Conservation (phyloP, 2,797 vertebrate species). For the Acanthornis magna region DNA sequence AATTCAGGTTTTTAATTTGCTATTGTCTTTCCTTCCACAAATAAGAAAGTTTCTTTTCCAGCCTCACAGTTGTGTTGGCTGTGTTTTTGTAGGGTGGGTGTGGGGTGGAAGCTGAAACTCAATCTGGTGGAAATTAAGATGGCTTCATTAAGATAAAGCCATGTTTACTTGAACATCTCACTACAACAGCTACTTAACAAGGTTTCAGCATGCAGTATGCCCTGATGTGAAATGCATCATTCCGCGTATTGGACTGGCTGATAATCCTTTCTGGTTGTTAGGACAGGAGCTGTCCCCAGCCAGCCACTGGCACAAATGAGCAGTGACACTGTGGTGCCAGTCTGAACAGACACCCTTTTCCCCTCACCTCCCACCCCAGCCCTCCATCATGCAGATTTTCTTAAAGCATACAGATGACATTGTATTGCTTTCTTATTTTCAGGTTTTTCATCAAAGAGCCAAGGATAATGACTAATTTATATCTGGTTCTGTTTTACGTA, state of each 20-base stretch:
- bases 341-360: not conserved
- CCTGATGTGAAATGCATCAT: not conserved
- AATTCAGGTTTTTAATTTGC: not conserved
- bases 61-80: not conserved
- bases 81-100: not conserved
- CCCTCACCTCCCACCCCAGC: not conserved
- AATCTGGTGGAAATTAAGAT: not conserved
- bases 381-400: not conserved
- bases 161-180: not conserved
- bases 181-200: not conserved
- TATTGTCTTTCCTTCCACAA: not conserved
- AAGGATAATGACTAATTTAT: constrained; percentile 84
- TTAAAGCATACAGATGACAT: not conserved
- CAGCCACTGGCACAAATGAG: not conserved
- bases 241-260: not conserved
- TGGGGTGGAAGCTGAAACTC: not conserved
- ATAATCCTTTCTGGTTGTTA: accelerated
- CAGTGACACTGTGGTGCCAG: no score
- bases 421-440: constrained; percentile 58
- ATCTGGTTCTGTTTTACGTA: constrained; percentile 89
- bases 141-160: not conserved
- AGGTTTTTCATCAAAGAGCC: constrained; percentile 80
- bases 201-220: not conserved
- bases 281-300: not conserved
- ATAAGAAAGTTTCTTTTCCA: not conserved